A percentile compares a stretch with the other conserved stretches of the same genome.
Conservation (phyloP, 2,888 invertebrate species). For the Aradus depressus region DNA sequence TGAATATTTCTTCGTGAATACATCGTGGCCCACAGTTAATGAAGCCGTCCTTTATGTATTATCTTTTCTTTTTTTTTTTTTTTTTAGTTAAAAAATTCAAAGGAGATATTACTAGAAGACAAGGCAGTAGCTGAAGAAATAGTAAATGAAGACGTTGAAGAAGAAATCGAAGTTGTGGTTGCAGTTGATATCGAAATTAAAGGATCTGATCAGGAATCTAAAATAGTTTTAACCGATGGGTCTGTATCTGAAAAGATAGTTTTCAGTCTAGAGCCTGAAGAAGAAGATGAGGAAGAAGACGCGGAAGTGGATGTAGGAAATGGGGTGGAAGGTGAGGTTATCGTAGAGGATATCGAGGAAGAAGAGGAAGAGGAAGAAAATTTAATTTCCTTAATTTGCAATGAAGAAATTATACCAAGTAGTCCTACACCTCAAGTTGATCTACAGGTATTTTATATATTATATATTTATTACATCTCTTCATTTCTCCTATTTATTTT, state of each 20-base stretch:
- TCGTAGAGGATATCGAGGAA: slow-evolving; percentile 8
- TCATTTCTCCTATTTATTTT: not conserved
- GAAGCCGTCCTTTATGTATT: too few species aligned
- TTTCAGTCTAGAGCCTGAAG: not conserved
- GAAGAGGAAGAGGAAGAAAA: slow-evolving; percentile 22
- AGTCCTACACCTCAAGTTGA: slow-evolving; percentile 59
- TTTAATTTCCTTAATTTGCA: slow-evolving; percentile 50
- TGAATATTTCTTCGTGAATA: too few species aligned
- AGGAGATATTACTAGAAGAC: not conserved
- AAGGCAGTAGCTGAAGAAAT: slow-evolving; percentile 32
- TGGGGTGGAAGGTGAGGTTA: slow-evolving; percentile 7
- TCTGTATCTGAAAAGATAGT: not conserved
- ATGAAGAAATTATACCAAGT: slow-evolving; percentile 78
- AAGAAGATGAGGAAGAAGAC: slow-evolving; percentile 14
- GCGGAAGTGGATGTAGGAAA: not conserved
- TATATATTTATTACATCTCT: not conserved
- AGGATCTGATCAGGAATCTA: not conserved
- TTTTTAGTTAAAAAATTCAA: not conserved
- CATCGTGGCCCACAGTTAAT: too few species aligned
- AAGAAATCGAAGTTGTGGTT: slow-evolving; percentile 45
- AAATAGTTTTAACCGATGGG: not conserved
- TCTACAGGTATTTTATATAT: slow-evolving; percentile 2
- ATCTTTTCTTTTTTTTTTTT: not conserved
- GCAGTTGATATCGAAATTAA: not conserved
- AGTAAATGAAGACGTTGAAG: slow-evolving; percentile 43